Base-by-base conservation (phyloP, 2,113 vertebrate species). In the Clarias macrocephalus region DNA sequence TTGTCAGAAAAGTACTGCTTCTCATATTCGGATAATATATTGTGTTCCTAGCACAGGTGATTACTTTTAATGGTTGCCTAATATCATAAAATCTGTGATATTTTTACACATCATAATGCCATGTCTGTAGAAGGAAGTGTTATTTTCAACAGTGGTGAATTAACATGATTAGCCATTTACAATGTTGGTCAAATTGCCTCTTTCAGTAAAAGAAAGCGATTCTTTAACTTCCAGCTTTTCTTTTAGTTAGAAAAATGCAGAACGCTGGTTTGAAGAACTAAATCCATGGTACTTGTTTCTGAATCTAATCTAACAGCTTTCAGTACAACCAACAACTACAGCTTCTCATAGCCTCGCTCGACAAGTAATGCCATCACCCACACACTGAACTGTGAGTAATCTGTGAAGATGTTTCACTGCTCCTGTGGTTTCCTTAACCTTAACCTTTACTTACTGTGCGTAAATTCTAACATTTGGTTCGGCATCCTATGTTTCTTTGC, bases 341-440 rank as follows among this genome's bases (percentile, higher is more conserved):
- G 16, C 25, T 57, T 59, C 33, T 80, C 77, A 59, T 10, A 30
- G n/a, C 18, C 28, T 59, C n/a, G 16, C 13, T 80, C 3, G 7
- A 7, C 54, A 59, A 56, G 18, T 80, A 56, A 33, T 80, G 15
- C 18, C 54, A 56, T 57, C 77, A 80, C n/a, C 54, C n/a, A 28
- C 77, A 59, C 59, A 80, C 0, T 80, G n/a, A 80, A 54, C 77
- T 59, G 16, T 80, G 56, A 80, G 54, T 16, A 59, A 80, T 13
- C 54, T 80, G 52, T 79, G 23, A 79, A 48, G 70, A 73, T 56
- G 52, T 79, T 79, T 79, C 76, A 28, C 54, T 59, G 54, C 54
- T 79, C 6, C 5, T 56, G 13, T 79, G 52, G 25, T 16, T 79
- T 16, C 7, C 19, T 7, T 37, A 72, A 54, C 48, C 0, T n/a